These are phyloP conservation scores for Anabacerthia variegaticeps DNA, from an alignment of 2,797 vertebrate species.

Conservation along the genomic window DNA sequence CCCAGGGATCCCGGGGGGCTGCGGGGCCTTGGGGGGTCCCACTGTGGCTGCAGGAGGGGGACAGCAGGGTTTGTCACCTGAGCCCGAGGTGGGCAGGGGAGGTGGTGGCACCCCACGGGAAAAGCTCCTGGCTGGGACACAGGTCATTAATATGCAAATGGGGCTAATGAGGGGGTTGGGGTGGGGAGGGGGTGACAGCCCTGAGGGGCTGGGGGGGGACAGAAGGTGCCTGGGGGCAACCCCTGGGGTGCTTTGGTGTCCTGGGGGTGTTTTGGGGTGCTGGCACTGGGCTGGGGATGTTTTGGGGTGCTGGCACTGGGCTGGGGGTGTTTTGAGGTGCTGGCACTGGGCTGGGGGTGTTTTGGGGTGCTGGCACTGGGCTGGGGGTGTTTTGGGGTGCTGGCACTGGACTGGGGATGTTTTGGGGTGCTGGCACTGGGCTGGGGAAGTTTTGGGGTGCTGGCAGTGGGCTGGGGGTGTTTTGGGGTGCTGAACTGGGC, in stretches of 20 bases:
- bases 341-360: not conserved
- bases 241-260: too few relatives aligned
- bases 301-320: not conserved
- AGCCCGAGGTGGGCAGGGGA: not conserved
- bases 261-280: too few relatives aligned
- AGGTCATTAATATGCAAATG: not conserved
- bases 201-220: fast-evolving
- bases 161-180: not conserved
- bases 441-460: fast-evolving
- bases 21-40: too few relatives aligned
- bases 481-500: too few relatives aligned
- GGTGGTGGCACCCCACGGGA: constrained; percentile 5
- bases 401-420: not conserved
- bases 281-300: fast-evolving
- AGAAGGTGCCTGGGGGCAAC: fast-evolving
- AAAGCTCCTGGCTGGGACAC: not conserved
- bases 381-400: not conserved
- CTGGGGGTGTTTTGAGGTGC: not conserved
- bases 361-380: not conserved
- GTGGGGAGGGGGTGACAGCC: not conserved
- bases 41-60: too few relatives aligned
- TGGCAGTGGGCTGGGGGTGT: fast-evolving
- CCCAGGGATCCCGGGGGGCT: not conserved
- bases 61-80: not conserved
- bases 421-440: not conserved